Evolutionary conservation across 2,797 vertebrate species (phyloP).

Genomic region (Aratinga solstitialis): DNA sequence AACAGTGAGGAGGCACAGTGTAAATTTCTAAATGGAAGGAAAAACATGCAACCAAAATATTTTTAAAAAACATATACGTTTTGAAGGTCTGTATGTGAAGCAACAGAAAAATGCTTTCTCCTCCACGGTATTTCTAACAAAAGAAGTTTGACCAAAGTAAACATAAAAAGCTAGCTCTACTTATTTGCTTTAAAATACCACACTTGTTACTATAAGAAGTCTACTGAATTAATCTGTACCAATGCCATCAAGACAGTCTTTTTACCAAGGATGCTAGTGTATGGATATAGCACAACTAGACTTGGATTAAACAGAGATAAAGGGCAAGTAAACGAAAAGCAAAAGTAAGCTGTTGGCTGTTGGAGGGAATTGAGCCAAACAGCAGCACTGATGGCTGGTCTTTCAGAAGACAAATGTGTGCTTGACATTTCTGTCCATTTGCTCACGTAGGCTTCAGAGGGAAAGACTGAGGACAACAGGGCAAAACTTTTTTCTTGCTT

Average conservation of each 20-base stretch:
- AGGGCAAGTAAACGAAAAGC: not conserved
- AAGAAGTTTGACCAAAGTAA: not conserved
- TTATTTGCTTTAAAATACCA: not conserved
- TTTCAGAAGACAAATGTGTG: not conserved
- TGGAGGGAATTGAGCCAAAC: not conserved
- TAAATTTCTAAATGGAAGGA: not conserved
- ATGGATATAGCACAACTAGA: not conserved
- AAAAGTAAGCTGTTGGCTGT: not conserved
- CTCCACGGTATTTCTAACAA: not conserved
- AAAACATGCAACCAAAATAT: not conserved
- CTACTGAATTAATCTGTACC: not conserved
- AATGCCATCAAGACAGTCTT: not conserved
- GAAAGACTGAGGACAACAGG: not conserved
- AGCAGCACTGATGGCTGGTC: not conserved
- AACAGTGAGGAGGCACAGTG: not conserved
- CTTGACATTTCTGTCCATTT: not conserved
- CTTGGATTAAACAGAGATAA: not conserved
- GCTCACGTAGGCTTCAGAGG: not conserved
- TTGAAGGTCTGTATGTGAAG: constrained; percentile 2
- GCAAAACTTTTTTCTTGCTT: not conserved
- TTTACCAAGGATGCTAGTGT: not conserved
- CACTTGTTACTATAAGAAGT: not conserved
- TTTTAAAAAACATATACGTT: not conserved
- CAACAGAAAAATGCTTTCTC: constrained; percentile 13
- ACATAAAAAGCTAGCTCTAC: not conserved